Percentiles rank a stretch among this genome's conserved stretches.
Evolutionary conservation across 2,888 invertebrate species (phyloP).

Genomic region (Tipula vernalis): DNA sequence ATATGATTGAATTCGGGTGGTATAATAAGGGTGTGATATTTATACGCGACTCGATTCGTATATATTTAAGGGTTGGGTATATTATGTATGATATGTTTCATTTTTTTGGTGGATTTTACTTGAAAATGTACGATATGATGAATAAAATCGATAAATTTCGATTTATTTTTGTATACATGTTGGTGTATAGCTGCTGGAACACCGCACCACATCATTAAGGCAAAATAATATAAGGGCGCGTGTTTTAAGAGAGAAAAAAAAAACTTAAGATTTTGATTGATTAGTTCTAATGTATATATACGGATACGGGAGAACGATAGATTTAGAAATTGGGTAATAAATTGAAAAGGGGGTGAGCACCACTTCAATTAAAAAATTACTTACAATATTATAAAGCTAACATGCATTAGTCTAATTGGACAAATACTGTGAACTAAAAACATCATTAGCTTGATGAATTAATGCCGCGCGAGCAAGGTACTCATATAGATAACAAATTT

Average conservation of each 20-base stretch:
- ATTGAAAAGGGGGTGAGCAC: not conserved
- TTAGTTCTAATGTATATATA: not conserved
- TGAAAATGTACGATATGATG: not conserved
- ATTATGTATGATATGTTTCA: not conserved
- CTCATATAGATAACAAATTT: not conserved
- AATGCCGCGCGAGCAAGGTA: not conserved
- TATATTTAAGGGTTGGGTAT: not conserved
- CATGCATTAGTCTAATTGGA: not conserved
- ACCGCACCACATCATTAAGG: not conserved
- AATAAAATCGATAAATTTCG: not conserved
- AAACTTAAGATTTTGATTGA: not conserved
- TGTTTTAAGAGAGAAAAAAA: not conserved
- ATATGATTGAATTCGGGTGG: not conserved
- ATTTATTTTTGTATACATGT: not conserved
- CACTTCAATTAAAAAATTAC: not conserved
- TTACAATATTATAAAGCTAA: not conserved
- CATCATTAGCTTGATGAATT: not conserved
- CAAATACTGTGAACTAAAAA: not conserved
- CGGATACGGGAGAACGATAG: not conserved
- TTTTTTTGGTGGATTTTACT: not conserved
- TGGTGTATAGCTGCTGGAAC: not conserved
- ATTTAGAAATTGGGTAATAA: not conserved
- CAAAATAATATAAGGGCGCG: not conserved
- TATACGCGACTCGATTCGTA: not conserved
- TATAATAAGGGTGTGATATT: not conserved